Percentiles rank a stretch among this genome's conserved stretches.
Evolutionary conservation across 2,113 vertebrate species (phyloP).

Genomic region (Capreolus pygargus): DNA sequence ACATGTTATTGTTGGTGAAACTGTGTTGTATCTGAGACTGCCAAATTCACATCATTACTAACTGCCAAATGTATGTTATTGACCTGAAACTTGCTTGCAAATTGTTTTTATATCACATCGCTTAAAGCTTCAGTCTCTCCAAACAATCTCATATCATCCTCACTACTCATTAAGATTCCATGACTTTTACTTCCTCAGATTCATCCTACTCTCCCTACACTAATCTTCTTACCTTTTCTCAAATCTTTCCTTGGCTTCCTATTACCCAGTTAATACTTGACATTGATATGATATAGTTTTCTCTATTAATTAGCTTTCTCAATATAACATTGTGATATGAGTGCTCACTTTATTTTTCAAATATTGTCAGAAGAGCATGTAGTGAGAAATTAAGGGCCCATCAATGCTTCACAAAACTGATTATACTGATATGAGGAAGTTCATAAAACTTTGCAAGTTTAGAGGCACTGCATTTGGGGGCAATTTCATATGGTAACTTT

Average conservation of each 20-base stretch:
- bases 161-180: neutral
- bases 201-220: neutral
- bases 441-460: slow-evolving; percentile 17
- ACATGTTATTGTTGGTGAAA: neutral
- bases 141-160: neutral
- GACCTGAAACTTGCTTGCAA: neutral
- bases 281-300: neutral
- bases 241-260: neutral
- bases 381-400: slow-evolving; percentile 4
- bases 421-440: neutral
- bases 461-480: neutral
- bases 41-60: neutral
- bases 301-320: neutral
- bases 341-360: neutral
- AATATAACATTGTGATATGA: neutral
- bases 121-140: neutral
- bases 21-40: neutral
- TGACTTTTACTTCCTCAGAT: neutral
- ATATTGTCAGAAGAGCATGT: neutral
- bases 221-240: neutral
- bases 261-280: neutral
- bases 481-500: neutral
- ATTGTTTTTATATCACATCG: neutral
- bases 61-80: neutral
- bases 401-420: neutral